Percentiles rank a stretch among this genome's conserved stretches.
Conservation (phyloP, 2,113 vertebrate species). For the Tonatia bakeri region DNA sequence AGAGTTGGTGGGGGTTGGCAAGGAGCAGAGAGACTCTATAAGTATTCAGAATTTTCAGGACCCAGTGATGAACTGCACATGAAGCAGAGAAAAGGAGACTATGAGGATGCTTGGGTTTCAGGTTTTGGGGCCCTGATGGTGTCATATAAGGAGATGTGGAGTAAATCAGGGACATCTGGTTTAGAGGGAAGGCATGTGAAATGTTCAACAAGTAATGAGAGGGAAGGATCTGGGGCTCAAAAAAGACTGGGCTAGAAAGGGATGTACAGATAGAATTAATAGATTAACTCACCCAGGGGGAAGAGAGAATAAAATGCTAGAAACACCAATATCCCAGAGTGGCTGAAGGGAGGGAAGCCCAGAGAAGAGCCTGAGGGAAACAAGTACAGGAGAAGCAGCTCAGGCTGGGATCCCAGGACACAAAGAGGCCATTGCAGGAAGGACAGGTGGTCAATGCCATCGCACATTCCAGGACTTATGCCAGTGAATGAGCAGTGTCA, state of each 20-base stretch:
- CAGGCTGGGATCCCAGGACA: neutral
- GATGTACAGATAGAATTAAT: neutral
- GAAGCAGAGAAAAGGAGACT: neutral
- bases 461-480: fast-evolving
- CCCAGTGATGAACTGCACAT: neutral
- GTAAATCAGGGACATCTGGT: neutral
- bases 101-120: neutral
- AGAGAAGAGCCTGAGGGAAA: neutral
- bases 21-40: neutral
- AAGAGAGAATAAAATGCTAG: neutral
- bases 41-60: neutral
- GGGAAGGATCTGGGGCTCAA: neutral
- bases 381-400: neutral
- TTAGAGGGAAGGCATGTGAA: neutral
- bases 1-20: too few relatives aligned
- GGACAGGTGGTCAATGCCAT: neutral
- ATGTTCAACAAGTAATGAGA: neutral
- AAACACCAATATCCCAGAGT: neutral
- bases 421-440: neutral
- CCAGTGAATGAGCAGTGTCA: neutral
- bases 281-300: neutral
- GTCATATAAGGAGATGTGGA: neutral
- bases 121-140: too few relatives aligned
- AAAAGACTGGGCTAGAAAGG: neutral
- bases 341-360: neutral